Percentiles rank a stretch among this genome's conserved stretches.
These are phyloP conservation scores for Nowickia ferox DNA, from an alignment of 2,888 invertebrate genomes.

Conservation along the genomic window DNA sequence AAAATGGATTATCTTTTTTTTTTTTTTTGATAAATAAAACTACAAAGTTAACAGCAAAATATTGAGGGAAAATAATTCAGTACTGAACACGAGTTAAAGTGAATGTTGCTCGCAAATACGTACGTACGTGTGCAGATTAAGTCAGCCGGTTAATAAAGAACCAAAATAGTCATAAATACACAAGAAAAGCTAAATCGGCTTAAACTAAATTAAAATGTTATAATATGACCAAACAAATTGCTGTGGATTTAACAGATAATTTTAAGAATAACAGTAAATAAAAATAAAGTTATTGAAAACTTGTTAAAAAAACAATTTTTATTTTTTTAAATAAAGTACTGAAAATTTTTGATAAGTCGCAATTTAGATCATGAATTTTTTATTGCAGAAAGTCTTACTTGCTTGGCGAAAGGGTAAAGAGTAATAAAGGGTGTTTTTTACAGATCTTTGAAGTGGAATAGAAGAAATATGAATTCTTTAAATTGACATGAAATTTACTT, in stretches of 20 bases:
- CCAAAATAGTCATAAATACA: constrained; percentile 25
- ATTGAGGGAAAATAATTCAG: constrained; percentile 5
- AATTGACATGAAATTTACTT: too few species aligned
- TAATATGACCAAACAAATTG: constrained; percentile 54
- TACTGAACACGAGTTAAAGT: constrained; percentile 46
- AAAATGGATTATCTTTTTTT: constrained; percentile 63
- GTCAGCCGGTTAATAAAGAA: constrained; percentile 29
- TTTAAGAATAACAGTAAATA: constrained; percentile 8
- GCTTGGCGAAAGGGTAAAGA: too few species aligned
- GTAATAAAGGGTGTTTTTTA: too few species aligned
- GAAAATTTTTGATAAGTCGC: not conserved
- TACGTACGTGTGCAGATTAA: not conserved
- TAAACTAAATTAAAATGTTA: constrained; percentile 47
- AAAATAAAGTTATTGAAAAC: constrained; percentile 16
- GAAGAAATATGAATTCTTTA: too few species aligned
- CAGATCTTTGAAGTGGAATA: too few species aligned
- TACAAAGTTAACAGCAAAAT: constrained; percentile 16
- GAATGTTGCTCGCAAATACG: constrained; percentile 40
- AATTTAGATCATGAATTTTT: not conserved
- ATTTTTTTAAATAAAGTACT: not conserved
- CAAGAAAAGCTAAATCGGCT: constrained; percentile 17
- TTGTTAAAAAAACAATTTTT: not conserved
- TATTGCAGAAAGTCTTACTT: not conserved
- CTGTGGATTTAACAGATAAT: not conserved
- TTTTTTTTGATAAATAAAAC: constrained; percentile 17